A percentile compares a stretch with the other conserved stretches of the same genome.
phyloP scores from a whole-genome alignment of 2,888 invertebrate genomes.

The Sphaerophoria rueppellii region DNA sequence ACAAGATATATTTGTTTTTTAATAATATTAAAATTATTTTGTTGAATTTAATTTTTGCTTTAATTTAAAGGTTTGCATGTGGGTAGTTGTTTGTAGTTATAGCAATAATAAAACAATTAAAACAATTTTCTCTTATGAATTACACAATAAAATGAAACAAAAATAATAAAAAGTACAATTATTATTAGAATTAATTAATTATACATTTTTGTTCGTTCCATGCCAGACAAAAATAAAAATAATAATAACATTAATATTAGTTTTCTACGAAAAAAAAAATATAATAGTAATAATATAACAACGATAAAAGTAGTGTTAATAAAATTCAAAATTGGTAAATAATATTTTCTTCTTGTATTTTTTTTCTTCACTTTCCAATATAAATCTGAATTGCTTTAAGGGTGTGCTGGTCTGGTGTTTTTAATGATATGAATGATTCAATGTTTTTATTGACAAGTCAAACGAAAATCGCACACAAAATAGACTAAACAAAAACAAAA shows the following conservation, averaged over 20 bases:
- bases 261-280: constrained; percentile 48
- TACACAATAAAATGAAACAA: constrained; percentile 70
- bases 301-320: constrained; percentile 61
- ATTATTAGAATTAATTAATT: constrained; percentile 58
- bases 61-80: constrained; percentile 48
- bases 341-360: constrained; percentile 32
- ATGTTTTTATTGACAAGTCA: constrained; percentile 49
- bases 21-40: constrained; percentile 47
- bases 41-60: neutral
- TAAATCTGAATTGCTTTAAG: constrained; percentile 44
- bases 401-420: constrained; percentile 17
- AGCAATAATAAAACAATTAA: constrained; percentile 72
- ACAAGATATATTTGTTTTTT: constrained; percentile 13
- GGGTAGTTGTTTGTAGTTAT: constrained; percentile 58
- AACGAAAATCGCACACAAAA: constrained; percentile 41
- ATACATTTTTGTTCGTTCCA: constrained; percentile 64
- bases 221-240: constrained; percentile 25
- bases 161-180: constrained; percentile 26
- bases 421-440: constrained; percentile 61
- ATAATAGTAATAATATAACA: constrained; percentile 65
- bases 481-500: constrained; percentile 60
- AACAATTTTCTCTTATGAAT: constrained; percentile 71
- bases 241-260: constrained; percentile 59
- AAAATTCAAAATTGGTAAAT: constrained; percentile 55
- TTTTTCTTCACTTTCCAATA: constrained; percentile 28